Conservation (phyloP, 2,888 invertebrate species). For the Augiades crinisus region DNA sequence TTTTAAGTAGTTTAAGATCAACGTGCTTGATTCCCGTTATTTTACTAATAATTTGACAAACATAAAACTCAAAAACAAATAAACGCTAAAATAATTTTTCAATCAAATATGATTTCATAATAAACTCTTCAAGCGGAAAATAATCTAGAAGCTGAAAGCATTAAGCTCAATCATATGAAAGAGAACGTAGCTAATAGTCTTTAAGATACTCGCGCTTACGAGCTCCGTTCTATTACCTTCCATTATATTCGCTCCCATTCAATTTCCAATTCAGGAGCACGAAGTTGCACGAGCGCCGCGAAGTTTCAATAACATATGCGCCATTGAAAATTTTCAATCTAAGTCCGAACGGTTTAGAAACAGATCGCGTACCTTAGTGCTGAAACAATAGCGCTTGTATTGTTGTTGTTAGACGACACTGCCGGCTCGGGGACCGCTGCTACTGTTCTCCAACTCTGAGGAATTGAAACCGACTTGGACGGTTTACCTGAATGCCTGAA, state of each 20-base stretch:
- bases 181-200: slow-evolving; percentile 6
- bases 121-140: neutral
- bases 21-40: too few species aligned
- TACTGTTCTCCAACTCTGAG: neutral
- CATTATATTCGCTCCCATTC: slow-evolving; percentile 21
- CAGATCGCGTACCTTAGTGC: slow-evolving; percentile 28
- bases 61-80: too few species aligned
- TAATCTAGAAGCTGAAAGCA: neutral
- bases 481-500: neutral
- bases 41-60: too few species aligned
- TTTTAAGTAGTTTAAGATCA: too few species aligned
- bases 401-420: slow-evolving; percentile 16
- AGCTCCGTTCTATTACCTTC: slow-evolving; percentile 7
- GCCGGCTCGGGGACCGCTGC: neutral
- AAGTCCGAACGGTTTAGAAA: slow-evolving; percentile 22
- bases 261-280: slow-evolving; percentile 25
- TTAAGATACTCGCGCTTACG: slow-evolving; percentile 9
- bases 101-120: neutral
- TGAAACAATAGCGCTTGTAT: slow-evolving; percentile 24
- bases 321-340: slow-evolving; percentile 30
- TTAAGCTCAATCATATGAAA: slow-evolving; percentile 7
- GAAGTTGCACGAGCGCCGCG: slow-evolving; percentile 11
- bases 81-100: neutral
- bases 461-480: neutral
- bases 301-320: slow-evolving; percentile 27